Conservation (phyloP, 2,797 vertebrate genomes). For the Sternarchorhynchus goeldii region DNA sequence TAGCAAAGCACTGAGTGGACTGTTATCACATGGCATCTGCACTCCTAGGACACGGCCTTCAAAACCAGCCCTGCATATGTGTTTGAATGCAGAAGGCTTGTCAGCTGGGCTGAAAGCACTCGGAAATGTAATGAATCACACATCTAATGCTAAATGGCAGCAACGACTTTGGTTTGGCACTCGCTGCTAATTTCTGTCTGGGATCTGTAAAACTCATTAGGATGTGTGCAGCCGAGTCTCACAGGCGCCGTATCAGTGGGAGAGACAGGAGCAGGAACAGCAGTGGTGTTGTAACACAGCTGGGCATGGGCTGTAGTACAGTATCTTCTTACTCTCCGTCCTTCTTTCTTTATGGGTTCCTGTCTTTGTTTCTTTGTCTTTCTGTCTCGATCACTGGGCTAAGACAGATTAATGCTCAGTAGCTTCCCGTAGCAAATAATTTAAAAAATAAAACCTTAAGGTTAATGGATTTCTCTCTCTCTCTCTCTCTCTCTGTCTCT, state of each 20-base stretch:
- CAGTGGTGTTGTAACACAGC: background rate
- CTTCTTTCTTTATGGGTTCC: background rate
- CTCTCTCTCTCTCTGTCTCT: background rate
- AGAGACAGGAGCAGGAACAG: background rate
- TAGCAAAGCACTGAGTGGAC: conserved; percentile 38
- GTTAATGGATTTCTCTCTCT: background rate
- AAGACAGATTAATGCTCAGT: background rate
- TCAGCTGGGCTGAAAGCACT: conserved; percentile 43
- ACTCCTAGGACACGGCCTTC: conserved; percentile 24
- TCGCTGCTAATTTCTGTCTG: conserved; percentile 35
- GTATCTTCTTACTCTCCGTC: no score
- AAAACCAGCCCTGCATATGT: conserved; percentile 38
- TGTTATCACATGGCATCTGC: conserved; percentile 31
- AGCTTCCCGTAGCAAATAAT: conserved; percentile 8
- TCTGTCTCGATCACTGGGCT: background rate
- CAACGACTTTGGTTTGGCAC: conserved; percentile 56
- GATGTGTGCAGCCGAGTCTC: no score
- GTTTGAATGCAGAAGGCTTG: conserved; percentile 42
- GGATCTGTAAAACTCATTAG: background rate
- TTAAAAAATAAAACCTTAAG: conserved; percentile 20
- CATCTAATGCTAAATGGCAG: conserved; percentile 64
- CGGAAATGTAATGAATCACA: conserved; percentile 56
- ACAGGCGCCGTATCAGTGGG: background rate
- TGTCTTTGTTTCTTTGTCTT: background rate
- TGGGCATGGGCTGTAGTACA: background rate